Evolutionary conservation across 2,113 vertebrate species (phyloP).

Genomic region (Leptodactylus fuscus): DNA sequence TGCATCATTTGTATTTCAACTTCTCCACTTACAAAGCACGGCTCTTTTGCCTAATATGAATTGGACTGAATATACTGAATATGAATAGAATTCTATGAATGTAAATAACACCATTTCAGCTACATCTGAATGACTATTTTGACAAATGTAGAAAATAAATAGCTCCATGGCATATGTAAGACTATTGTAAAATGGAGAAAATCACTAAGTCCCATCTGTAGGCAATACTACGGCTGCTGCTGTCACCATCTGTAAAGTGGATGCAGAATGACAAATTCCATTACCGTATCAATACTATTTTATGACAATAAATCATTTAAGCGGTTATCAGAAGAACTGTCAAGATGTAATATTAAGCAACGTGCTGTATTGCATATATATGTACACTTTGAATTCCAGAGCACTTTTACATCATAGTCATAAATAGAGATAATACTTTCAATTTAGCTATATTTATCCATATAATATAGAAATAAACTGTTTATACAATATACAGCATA

Average conservation of each 20-base stretch:
- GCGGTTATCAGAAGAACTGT: slow-evolving; percentile 28
- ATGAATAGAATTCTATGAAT: slow-evolving; percentile 15
- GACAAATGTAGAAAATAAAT: slow-evolving; percentile 32
- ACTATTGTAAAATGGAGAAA: slow-evolving; percentile 11
- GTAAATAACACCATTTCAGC: slow-evolving; percentile 30
- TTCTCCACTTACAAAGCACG: slow-evolving; percentile 1
- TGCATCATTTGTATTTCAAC: slow-evolving; percentile 40
- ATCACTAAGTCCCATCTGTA: slow-evolving; percentile 17
- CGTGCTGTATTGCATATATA: not conserved
- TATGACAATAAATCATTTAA: slow-evolving; percentile 36
- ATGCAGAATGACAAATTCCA: slow-evolving; percentile 47
- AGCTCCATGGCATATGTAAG: slow-evolving; percentile 15
- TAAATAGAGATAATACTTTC: not conserved
- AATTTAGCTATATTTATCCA: not conserved
- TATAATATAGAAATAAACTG: not conserved
- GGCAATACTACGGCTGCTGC: not conserved
- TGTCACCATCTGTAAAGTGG: slow-evolving; percentile 21
- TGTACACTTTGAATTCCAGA: not conserved
- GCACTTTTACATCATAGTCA: not conserved
- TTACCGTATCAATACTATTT: slow-evolving; percentile 33
- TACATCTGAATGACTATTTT: slow-evolving; percentile 6
- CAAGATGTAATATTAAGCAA: not conserved
- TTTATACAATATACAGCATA: not conserved
- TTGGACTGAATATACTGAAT: not conserved
- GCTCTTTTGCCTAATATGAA: not conserved